Evolutionary conservation across 2,113 vertebrate species (phyloP).

Genomic region (Rhea pennata): DNA sequence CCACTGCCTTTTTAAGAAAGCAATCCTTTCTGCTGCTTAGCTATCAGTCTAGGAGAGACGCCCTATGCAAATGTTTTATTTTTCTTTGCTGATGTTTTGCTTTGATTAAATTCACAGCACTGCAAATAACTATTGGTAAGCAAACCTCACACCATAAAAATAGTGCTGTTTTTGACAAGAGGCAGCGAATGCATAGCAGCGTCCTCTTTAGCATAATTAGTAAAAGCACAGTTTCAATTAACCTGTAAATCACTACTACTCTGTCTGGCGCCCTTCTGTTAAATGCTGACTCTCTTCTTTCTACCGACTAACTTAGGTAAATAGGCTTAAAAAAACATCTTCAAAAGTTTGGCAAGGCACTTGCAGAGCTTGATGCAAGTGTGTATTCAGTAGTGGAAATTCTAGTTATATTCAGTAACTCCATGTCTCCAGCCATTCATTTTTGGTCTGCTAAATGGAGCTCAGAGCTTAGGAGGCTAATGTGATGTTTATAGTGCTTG

Average conservation of each 20-base stretch:
- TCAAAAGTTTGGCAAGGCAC: fast-evolving
- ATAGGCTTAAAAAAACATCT: background rate
- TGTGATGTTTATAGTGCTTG: background rate
- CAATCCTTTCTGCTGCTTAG: background rate
- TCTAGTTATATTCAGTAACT: background rate
- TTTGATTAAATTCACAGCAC: constrained; percentile 28
- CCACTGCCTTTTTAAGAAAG: background rate
- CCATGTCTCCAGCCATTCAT: background rate
- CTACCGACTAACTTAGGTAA: background rate
- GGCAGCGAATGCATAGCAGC: background rate
- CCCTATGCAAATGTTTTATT: background rate
- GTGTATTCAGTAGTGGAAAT: background rate
- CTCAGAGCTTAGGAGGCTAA: background rate
- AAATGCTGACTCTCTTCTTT: background rate
- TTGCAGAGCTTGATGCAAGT: background rate
- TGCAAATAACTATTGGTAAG: constrained; percentile 27
- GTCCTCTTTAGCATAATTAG: background rate
- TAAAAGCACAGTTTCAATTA: background rate
- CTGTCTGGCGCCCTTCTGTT: background rate
- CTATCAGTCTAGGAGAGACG: background rate
- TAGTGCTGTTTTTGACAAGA: background rate
- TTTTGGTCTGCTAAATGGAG: background rate
- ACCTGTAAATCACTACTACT: background rate
- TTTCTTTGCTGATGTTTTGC: constrained; percentile 39
- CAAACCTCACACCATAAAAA: background rate